phyloP scores from a whole-genome alignment of 2,113 vertebrate genomes.

The Ameiurus melas region DNA sequence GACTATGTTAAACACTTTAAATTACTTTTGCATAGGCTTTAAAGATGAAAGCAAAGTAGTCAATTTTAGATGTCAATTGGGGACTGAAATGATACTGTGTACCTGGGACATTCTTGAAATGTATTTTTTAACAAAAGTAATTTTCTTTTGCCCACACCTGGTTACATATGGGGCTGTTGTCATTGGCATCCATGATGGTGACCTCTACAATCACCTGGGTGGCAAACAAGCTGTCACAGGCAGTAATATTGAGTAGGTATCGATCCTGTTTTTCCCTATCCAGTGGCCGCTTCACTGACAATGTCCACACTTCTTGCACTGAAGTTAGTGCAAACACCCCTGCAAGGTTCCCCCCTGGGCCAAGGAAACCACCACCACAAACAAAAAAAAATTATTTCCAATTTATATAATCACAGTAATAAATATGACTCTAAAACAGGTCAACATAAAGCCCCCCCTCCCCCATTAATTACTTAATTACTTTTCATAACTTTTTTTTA shows the following conservation, averaged over 20 bases:
- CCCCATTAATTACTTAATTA: too few species aligned
- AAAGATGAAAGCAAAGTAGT: neutral
- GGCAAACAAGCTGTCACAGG: constrained; percentile 90
- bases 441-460: too few species aligned
- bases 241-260: constrained; percentile 92
- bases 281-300: constrained; percentile 88
- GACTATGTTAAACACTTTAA: neutral
- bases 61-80: neutral
- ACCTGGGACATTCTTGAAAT: neutral
- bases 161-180: constrained; percentile 91
- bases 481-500: too few species aligned
- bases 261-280: constrained; percentile 92
- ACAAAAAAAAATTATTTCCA: neutral
- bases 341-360: constrained; percentile 84
- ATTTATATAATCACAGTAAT: neutral
- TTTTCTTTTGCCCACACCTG: constrained; percentile 75
- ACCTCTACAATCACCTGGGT: constrained; percentile 87
- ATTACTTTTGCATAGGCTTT: neutral
- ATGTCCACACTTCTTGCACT: constrained; percentile 92
- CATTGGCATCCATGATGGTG: constrained; percentile 88
- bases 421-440: neutral
- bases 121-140: neutral
- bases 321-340: constrained; percentile 88
- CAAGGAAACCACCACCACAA: neutral
- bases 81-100: neutral